Percentiles rank a stretch among this genome's conserved stretches.
Evolutionary conservation across 2,888 invertebrate species (phyloP).

Genomic region (Phytoseiulus persimilis): DNA sequence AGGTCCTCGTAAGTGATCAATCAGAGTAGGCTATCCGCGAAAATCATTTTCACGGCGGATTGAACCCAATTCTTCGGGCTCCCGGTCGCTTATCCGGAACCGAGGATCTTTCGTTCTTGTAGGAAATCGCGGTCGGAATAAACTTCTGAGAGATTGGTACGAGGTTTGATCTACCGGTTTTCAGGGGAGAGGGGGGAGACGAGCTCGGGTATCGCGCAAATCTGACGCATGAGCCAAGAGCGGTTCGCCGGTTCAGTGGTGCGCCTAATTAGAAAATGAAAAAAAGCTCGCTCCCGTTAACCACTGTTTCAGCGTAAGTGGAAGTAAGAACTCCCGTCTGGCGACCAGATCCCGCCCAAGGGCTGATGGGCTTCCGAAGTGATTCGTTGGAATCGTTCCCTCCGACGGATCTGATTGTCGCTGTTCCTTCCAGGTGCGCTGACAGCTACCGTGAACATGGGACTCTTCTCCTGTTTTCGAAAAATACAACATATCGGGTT

Average conservation of each 20-base stretch:
- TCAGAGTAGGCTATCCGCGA: too few species aligned
- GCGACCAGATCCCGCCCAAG: not conserved
- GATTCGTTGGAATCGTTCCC: not conserved
- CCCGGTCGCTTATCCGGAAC: too few species aligned
- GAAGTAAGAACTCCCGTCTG: not conserved
- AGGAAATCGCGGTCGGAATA: too few species aligned
- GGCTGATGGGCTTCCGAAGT: not conserved
- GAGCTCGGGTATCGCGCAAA: not conserved
- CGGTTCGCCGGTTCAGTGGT: not conserved
- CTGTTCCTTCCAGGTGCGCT: not conserved
- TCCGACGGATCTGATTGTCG: not conserved
- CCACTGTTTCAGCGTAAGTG: not conserved
- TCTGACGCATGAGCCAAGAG: not conserved
- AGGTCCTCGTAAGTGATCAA: too few species aligned
- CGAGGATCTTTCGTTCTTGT: too few species aligned
- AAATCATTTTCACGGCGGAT: too few species aligned
- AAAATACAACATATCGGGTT: slow-evolving; percentile 6
- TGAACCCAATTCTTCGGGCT: too few species aligned
- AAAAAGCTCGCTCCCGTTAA: not conserved
- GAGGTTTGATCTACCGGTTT: too few species aligned
- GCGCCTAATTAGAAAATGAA: not conserved
- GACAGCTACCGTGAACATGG: not conserved
- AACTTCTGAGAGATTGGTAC: too few species aligned
- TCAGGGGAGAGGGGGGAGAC: too few species aligned
- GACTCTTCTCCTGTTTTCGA: slow-evolving; percentile 9